Percentiles rank a stretch among this genome's conserved stretches.
Conservation (phyloP, 1,140 invertebrate genomes). For the Goniozus legneri region DNA sequence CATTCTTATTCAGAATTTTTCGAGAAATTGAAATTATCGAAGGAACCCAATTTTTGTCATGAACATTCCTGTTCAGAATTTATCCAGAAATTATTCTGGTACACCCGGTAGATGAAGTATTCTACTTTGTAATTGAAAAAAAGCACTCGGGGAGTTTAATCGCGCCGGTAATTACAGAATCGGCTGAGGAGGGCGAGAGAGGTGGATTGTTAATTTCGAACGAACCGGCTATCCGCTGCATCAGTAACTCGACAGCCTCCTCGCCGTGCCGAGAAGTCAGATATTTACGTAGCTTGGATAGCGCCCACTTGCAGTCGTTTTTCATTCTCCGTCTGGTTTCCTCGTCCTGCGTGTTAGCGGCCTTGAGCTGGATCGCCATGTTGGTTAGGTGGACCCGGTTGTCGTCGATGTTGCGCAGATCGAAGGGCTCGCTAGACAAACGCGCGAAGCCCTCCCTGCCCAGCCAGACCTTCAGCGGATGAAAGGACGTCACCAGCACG, state of each 20-base stretch:
- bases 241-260: constrained; percentile 50
- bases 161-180: too few relatives aligned
- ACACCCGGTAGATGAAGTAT: too few relatives aligned
- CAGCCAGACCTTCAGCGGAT: constrained; percentile 63
- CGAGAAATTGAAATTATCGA: too few relatives aligned
- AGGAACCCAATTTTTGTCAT: too few relatives aligned
- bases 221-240: constrained; percentile 57
- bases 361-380: constrained; percentile 59
- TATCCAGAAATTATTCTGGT: too few relatives aligned
- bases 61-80: too few relatives aligned
- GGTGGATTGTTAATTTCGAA: not conserved
- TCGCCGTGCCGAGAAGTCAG: constrained; percentile 42
- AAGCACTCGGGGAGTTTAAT: too few relatives aligned
- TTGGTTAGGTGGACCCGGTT: constrained; percentile 60
- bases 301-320: constrained; percentile 46
- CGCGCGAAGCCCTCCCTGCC: constrained; percentile 63
- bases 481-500: constrained; percentile 48
- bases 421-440: constrained; percentile 60
- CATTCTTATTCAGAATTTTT: too few relatives aligned
- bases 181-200: too few relatives aligned
- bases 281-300: constrained; percentile 44
- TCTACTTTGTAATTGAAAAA: too few relatives aligned
- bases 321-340: not conserved
- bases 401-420: constrained; percentile 51
- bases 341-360: not conserved